Evolutionary conservation across 2,888 invertebrate species (phyloP).

Genomic region (Melanchra persicariae): DNA sequence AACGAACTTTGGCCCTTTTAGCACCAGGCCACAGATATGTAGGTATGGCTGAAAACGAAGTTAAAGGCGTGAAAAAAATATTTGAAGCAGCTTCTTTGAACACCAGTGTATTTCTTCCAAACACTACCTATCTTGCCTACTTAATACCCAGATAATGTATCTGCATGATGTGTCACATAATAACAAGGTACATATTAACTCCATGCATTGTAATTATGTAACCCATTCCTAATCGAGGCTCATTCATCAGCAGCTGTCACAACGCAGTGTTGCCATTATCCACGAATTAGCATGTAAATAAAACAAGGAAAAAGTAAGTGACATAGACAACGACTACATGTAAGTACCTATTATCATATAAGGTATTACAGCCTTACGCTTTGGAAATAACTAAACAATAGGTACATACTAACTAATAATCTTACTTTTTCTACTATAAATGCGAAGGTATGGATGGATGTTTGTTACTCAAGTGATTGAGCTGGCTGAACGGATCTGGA

Average conservation of each 20-base stretch:
- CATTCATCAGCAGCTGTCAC: conserved; percentile 31
- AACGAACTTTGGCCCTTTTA: too few relatives aligned
- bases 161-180: background rate
- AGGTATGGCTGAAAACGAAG: too few relatives aligned
- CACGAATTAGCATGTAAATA: conserved; percentile 35
- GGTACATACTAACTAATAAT: too few relatives aligned
- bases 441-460: too few relatives aligned
- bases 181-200: background rate
- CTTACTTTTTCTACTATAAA: too few relatives aligned
- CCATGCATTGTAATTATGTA: conserved; percentile 6
- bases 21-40: too few relatives aligned
- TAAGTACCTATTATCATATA: conserved; percentile 17
- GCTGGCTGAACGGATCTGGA: too few relatives aligned
- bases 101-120: too few relatives aligned
- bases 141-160: background rate
- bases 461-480: too few relatives aligned
- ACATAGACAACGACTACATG: conserved; percentile 9
- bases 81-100: too few relatives aligned
- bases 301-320: conserved; percentile 19
- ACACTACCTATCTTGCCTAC: background rate
- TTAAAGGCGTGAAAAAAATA: too few relatives aligned
- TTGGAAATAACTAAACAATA: too few relatives aligned
- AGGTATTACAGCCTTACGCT: background rate
- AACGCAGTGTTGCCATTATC: conserved; percentile 27
- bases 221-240: conserved; percentile 8